Base-by-base conservation (phyloP, 2,113 vertebrate species). In the Chionis minor region DNA sequence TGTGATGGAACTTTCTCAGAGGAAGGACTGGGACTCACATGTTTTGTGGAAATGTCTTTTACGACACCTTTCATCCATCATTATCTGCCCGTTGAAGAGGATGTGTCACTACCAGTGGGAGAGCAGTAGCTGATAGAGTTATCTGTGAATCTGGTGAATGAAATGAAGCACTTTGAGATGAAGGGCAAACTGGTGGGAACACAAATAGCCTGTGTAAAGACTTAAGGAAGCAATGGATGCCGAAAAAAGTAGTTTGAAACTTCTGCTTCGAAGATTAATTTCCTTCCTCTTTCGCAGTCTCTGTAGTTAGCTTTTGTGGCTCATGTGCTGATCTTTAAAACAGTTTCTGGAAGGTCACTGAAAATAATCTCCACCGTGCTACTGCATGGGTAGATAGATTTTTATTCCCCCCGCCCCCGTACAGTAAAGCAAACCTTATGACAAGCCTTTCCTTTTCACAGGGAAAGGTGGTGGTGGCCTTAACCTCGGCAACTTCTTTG, bases 401-500 rank as follows among this genome's bases (percentile, higher is more conserved):
- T 75, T 61, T 54, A 70, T 86, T 52, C 5, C 12, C 12, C 14
- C 12, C 11, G 10, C 18, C 45, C 12, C 12, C 0, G 0, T 16
- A 23, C 17, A 75, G n/a, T 47, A 71, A 51, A 77, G 71, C 42
- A 65, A 80, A 55, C 26, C 18, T 84, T 86, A 3, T 51, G 38
- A 81, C 69, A 22, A 42, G 33, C 33, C 7, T 92, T 94, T 93
- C 30, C 19, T 92, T 92, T 92, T 52, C 66, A 30, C 94, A 99
- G 99, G 99, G 70, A 99, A 99, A 96, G 98, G 98, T 0, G 94
- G 98, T 7, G 98, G 99, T 86, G 98, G 99, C 62, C 98, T 99
- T 87, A 99, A 99, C 92, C 98, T 99, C 51, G 99, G 99, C 23
- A 99, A 99, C 96, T 99, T 99, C 98, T 99, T 99, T 67, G 99